These are phyloP conservation scores for Myathropa florea DNA, from an alignment of 2,888 invertebrate genomes.

Conservation along the genomic window DNA sequence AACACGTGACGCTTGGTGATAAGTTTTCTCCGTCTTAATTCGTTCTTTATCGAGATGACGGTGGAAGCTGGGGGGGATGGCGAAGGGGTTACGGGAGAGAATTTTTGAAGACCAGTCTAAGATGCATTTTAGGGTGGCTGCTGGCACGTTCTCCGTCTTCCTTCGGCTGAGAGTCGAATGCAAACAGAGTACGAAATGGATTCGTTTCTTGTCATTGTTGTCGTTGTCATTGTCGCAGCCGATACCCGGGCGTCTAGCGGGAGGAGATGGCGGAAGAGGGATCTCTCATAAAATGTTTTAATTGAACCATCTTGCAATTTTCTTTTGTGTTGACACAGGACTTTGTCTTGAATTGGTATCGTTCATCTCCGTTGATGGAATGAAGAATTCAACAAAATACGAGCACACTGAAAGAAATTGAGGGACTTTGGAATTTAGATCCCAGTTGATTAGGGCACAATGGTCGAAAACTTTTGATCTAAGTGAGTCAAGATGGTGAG, in stretches of 20 bases:
- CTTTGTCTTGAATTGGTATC: slow-evolving; percentile 51
- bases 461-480: too few species aligned
- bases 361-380: slow-evolving; percentile 41
- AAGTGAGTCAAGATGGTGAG: too few species aligned
- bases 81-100: too few species aligned
- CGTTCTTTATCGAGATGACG: slow-evolving; percentile 22
- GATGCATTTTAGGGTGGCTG: slow-evolving; percentile 3
- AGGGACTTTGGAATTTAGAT: not conserved
- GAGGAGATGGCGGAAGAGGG: not conserved
- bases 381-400: not conserved
- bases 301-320: slow-evolving; percentile 61
- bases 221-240: slow-evolving; percentile 21
- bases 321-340: slow-evolving; percentile 67
- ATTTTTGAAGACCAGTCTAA: not conserved
- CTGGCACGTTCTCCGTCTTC: slow-evolving; percentile 23
- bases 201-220: slow-evolving; percentile 28
- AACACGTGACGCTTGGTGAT: slow-evolving; percentile 65
- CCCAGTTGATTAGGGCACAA: too few species aligned
- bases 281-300: slow-evolving; percentile 65
- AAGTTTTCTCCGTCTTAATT: slow-evolving; percentile 48
- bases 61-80: not conserved
- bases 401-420: slow-evolving; percentile 33
- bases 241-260: not conserved
- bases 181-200: slow-evolving; percentile 45
- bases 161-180: slow-evolving; percentile 34